These are phyloP conservation scores for Pluvianellus socialis DNA, from an alignment of 2,113 vertebrate genomes.

Conservation along the genomic window DNA sequence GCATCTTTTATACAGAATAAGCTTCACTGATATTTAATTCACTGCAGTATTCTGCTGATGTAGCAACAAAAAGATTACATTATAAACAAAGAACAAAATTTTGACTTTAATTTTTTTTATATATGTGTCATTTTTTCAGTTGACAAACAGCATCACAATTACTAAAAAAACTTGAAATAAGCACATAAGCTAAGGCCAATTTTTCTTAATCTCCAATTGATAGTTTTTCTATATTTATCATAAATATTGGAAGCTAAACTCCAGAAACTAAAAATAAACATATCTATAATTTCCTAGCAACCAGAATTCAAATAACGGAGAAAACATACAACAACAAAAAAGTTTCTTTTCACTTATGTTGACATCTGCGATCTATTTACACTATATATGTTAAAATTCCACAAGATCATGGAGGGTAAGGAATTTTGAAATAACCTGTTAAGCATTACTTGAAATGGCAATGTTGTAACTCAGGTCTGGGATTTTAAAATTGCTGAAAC, in stretches of 20 bases:
- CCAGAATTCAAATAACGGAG: slow-evolving; percentile 48
- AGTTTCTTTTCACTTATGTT: slow-evolving; percentile 59
- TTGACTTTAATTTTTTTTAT: slow-evolving; percentile 60
- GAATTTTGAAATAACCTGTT: slow-evolving; percentile 39
- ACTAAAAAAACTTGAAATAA: slow-evolving; percentile 72
- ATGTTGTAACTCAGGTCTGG: slow-evolving; percentile 35
- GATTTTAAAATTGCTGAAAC: slow-evolving; percentile 39
- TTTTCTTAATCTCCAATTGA: slow-evolving; percentile 33
- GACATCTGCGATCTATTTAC: slow-evolving; percentile 71
- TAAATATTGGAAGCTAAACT: slow-evolving; percentile 72
- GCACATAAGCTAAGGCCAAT: slow-evolving; percentile 65
- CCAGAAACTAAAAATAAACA: slow-evolving; percentile 70
- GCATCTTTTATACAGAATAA: slow-evolving; percentile 76
- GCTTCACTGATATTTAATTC: slow-evolving; percentile 77
- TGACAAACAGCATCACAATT: slow-evolving; percentile 78
- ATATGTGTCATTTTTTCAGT: slow-evolving; percentile 52
- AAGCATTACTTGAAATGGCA: slow-evolving; percentile 63
- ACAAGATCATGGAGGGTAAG: not conserved
- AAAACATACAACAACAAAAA: slow-evolving; percentile 65
- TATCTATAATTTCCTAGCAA: slow-evolving; percentile 51
- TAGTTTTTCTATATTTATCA: slow-evolving; percentile 47
- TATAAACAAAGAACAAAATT: slow-evolving; percentile 76
- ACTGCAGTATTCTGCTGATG: slow-evolving; percentile 75
- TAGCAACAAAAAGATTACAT: slow-evolving; percentile 78
- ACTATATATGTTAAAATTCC: slow-evolving; percentile 50